phyloP scores from a whole-genome alignment of 2,888 invertebrate species.

The Adelphocoris suturalis region DNA sequence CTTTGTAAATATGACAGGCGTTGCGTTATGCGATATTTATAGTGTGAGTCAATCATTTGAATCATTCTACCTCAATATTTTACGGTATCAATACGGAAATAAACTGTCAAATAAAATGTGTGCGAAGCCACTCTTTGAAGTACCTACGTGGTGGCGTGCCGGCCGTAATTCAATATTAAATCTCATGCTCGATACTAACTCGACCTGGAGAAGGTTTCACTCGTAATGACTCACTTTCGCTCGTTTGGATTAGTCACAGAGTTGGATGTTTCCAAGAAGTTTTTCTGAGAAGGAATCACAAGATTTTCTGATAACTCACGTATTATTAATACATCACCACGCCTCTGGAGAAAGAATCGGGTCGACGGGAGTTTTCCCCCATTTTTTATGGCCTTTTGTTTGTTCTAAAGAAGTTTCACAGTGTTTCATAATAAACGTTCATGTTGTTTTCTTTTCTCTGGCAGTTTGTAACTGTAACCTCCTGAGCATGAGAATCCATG shows the following conservation, averaged over 20 bases:
- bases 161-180: neutral
- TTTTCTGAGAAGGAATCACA: neutral
- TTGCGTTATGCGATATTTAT: too few species aligned
- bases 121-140: too few species aligned
- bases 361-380: neutral
- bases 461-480: too few species aligned
- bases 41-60: too few species aligned
- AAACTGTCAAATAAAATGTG: too few species aligned
- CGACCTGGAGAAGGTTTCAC: slow-evolving; percentile 13
- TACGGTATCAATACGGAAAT: too few species aligned
- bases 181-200: neutral
- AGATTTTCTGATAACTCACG: slow-evolving; percentile 12
- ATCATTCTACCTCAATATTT: too few species aligned
- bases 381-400: neutral
- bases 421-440: neutral
- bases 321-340: neutral
- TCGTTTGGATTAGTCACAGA: slow-evolving; percentile 19
- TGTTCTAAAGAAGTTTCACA: slow-evolving; percentile 25
- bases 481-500: too few species aligned
- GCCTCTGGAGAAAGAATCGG: too few species aligned
- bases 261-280: neutral
- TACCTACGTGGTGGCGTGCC: neutral
- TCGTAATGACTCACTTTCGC: slow-evolving; percentile 21
- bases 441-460: neutral
- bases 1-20: too few species aligned